Evolutionary conservation across 1,140 invertebrate species (phyloP).

Genomic region (Cylas formicarius): DNA sequence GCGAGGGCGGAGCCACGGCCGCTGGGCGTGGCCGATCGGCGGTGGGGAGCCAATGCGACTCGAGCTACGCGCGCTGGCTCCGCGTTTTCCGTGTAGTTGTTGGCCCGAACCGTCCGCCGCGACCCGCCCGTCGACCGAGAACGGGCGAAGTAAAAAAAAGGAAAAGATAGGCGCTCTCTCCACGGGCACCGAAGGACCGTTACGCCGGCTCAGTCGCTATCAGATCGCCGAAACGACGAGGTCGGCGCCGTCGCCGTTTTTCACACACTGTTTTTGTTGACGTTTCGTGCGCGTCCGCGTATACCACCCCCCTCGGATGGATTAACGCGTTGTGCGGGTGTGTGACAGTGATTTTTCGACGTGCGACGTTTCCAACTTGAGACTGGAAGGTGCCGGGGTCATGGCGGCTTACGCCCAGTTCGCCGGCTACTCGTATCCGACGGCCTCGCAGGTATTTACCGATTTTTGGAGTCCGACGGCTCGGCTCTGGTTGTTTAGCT

Average conservation of each 20-base stretch:
- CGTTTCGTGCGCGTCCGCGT: constrained; percentile 30
- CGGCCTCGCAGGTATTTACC: constrained; percentile 62
- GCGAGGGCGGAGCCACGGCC: constrained; percentile 20
- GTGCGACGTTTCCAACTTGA: too few species aligned
- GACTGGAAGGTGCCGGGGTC: too few species aligned
- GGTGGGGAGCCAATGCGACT: constrained; percentile 31
- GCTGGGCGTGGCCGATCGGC: neutral
- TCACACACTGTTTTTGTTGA: constrained; percentile 40
- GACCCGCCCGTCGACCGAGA: constrained; percentile 31
- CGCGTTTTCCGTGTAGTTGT: constrained; percentile 35
- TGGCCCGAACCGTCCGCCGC: constrained; percentile 26
- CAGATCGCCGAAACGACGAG: constrained; percentile 32
- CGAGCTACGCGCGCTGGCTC: constrained; percentile 16
- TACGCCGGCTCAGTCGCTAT: constrained; percentile 34
- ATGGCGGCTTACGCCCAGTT: constrained; percentile 80
- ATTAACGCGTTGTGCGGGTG: constrained; percentile 25
- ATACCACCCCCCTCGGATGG: constrained; percentile 28
- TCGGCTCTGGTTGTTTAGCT: too few species aligned
- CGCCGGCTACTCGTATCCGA: constrained; percentile 66
- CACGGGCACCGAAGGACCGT: too few species aligned
- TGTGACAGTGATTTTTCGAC: constrained; percentile 21
- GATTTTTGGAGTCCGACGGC: too few species aligned
- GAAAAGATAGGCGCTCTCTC: too few species aligned
- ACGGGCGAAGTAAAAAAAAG: constrained; percentile 25
- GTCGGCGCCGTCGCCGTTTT: constrained; percentile 23